Evolutionary conservation across 2,797 vertebrate genomes (phyloP), one percentile per base, ranked within the genome.

Genomic region (Eutrigla gurnardus): DNA sequence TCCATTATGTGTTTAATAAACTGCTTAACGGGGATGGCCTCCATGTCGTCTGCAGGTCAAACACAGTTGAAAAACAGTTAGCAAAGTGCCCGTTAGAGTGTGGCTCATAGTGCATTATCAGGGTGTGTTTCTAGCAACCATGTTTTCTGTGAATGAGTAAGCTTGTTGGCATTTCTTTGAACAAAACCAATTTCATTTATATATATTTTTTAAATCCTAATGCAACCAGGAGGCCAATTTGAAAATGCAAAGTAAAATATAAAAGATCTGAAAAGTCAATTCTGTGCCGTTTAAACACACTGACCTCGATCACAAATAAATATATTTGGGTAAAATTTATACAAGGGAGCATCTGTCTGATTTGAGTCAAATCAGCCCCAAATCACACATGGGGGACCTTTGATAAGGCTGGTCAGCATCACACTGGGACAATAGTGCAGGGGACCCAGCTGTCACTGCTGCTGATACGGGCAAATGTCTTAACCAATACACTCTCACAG

Each of bases 1-100:
- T 98, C 96, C 92, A 96, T 96, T 87, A 98, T 94, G 91, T 98
- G 97, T 95, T 99, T 99, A 73, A 98, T 87, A 75, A 99, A 99
- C 90, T 97, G 97, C 92, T 97, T 98, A 80, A 99, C 96, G 39
- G 97, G 95, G 89, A 99, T 94, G 85, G 97, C 97, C 86, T 99
- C 98, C 96, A 97, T 97, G 91, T 99, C 98, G 94, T 99, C 98
- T 99, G 95, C 70, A 92, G 80, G 43, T 78, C 60, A 84, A 65
- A 86, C 25, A 58, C 25, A 25, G 25, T 25, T 25, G 2, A 25
- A 25, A 15, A 74, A 46, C 46, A 53, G 42, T 76, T 14, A 64
- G 50, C 10, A 58, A 8, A 42, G 17, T 47, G 15, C 6, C 42
- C 25, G 2, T 61, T 37, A 46, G 5, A 46, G 32, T 57, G 17